phyloP scores from a whole-genome alignment of 2,888 invertebrate species.

The Andrena dorsata region DNA sequence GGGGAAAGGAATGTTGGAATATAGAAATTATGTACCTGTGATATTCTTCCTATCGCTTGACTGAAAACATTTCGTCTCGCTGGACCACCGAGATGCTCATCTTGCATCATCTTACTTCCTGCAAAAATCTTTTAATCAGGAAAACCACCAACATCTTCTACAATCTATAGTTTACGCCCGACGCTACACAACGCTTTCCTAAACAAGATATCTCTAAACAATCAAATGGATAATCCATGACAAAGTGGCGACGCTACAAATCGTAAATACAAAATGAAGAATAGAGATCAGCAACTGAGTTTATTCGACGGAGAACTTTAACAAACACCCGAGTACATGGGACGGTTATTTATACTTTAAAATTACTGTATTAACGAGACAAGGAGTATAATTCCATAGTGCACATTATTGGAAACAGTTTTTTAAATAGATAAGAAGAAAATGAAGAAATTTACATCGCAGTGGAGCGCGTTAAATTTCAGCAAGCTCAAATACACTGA shows the following conservation, averaged over 20 bases:
- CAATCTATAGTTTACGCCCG: not conserved
- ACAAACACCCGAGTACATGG: not conserved
- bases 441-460: not conserved
- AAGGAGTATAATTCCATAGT: not conserved
- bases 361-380: not conserved
- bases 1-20: conserved; percentile 1
- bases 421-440: not conserved
- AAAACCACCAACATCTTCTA: not conserved
- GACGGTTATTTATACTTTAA: not conserved
- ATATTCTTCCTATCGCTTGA: conserved; percentile 89
- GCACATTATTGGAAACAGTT: not conserved
- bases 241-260: not conserved
- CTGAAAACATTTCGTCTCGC: conserved; percentile 88
- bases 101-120: conserved; percentile 87
- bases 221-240: not conserved
- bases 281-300: not conserved
- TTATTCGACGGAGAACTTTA: not conserved
- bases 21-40: conserved; percentile 86
- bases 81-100: conserved; percentile 89
- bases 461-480: not conserved
- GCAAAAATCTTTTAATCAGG: conserved; percentile 4
- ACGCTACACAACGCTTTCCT: not conserved
- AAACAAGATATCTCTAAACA: not conserved
- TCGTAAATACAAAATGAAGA: too few species aligned
- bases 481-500: not conserved